A percentile compares a stretch with the other conserved stretches of the same genome.
These are phyloP conservation scores for Amniataba percoides DNA, from an alignment of 2,797 vertebrate genomes.

Conservation along the genomic window DNA sequence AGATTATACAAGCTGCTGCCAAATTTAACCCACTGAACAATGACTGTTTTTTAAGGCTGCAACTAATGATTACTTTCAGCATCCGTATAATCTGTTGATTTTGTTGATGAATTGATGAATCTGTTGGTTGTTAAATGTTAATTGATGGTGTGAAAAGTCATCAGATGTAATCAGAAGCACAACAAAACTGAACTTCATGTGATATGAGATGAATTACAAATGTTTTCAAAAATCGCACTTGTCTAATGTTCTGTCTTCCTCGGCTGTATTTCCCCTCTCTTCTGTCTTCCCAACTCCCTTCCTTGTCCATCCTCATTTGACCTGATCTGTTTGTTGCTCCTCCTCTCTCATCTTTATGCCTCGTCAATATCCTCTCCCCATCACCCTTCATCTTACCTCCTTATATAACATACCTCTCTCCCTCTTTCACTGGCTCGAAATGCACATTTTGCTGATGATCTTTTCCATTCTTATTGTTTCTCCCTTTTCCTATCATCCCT, in stretches of 20 bases:
- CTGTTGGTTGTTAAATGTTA: background rate
- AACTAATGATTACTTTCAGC: background rate
- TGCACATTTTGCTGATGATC: slow-evolving; percentile 20
- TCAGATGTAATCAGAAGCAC: background rate
- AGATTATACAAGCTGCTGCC: no score
- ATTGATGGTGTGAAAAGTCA: background rate
- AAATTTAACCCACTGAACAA: background rate
- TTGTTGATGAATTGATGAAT: background rate
- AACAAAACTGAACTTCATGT: background rate
- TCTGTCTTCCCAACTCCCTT: background rate
- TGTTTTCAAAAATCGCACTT: background rate
- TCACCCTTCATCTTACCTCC: slow-evolving; percentile 6
- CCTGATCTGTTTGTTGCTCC: slow-evolving; percentile 36
- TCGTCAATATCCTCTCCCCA: slow-evolving; percentile 29
- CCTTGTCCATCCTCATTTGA: slow-evolving; percentile 26
- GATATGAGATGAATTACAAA: background rate
- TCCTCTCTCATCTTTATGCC: slow-evolving; percentile 22
- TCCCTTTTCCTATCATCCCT: slow-evolving; percentile 22
- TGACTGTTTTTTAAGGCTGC: background rate
- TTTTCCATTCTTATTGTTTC: slow-evolving; percentile 38
- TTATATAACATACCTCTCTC: slow-evolving; percentile 13
- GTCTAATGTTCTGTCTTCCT: slow-evolving; percentile 37
- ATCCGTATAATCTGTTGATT: background rate
- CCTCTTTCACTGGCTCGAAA: slow-evolving; percentile 5
- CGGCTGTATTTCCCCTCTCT: slow-evolving; percentile 1